Evolutionary conservation across 2,888 invertebrate species (phyloP).

Genomic region (Sphaerophoria rueppellii): DNA sequence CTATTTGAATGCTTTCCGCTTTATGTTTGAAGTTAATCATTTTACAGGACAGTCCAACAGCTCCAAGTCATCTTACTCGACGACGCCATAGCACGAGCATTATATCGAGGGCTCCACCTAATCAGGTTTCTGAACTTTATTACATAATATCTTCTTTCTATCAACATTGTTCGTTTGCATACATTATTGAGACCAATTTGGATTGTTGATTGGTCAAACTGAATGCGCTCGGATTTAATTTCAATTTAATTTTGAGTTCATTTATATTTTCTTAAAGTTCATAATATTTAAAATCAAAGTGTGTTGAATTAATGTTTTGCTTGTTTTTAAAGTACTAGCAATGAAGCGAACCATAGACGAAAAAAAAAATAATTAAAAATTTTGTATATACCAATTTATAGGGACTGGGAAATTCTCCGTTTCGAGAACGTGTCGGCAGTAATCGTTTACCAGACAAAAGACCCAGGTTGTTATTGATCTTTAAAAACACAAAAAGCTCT

Average conservation of each 20-base stretch:
- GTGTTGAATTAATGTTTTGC: conserved; percentile 31
- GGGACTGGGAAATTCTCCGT: conserved; percentile 89
- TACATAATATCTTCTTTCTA: conserved; percentile 42
- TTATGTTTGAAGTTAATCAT: conserved; percentile 76
- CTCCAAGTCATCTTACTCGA: conserved; percentile 86
- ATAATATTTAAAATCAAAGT: conserved; percentile 14
- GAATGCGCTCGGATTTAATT: conserved; percentile 53
- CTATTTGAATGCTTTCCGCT: conserved; percentile 74
- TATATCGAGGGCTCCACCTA: conserved; percentile 82
- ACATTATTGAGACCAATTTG: too few species aligned
- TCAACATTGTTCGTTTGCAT: background rate
- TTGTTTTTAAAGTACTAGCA: conserved; percentile 13
- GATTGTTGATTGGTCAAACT: conserved; percentile 14
- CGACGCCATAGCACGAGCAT: conserved; percentile 88
- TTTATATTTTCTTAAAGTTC: background rate
- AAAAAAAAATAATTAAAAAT: conserved; percentile 18
- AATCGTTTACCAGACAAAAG: conserved; percentile 92
- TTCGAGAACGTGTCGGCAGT: conserved; percentile 94
- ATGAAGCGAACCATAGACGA: conserved; percentile 52
- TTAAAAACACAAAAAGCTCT: conserved; percentile 60
- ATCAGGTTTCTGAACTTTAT: conserved; percentile 81
- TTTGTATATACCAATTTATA: conserved; percentile 75
- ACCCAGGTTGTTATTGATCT: conserved; percentile 87
- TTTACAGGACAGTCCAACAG: conserved; percentile 84
- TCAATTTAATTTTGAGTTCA: conserved; percentile 43